Conservation (phyloP, 2,113 vertebrate species). For the Cisticola juncidis region DNA sequence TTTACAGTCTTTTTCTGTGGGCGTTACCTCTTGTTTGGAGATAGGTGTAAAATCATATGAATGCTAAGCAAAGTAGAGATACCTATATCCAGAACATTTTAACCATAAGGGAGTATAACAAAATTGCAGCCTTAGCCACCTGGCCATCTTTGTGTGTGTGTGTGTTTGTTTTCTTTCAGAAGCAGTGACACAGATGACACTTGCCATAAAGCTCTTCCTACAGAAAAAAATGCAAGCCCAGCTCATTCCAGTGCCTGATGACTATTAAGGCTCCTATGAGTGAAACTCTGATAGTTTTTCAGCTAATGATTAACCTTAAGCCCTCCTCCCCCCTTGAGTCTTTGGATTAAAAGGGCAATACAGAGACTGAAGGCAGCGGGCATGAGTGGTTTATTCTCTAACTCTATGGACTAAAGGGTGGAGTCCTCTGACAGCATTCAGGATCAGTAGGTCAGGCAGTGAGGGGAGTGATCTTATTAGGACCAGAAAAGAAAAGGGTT, state of each 20-base stretch:
- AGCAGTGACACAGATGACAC: neutral
- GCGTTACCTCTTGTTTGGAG: neutral
- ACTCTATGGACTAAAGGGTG: neutral
- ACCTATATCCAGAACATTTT: neutral
- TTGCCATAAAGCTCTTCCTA: neutral
- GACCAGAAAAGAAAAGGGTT: neutral
- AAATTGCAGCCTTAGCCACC: neutral
- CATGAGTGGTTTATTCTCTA: neutral
- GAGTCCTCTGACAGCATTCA: neutral
- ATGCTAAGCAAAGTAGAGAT: neutral
- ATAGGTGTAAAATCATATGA: neutral
- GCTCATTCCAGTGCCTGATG: neutral
- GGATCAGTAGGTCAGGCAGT: neutral
- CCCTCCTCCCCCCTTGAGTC: neutral
- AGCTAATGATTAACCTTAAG: slow-evolving; percentile 56
- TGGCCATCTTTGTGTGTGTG: neutral
- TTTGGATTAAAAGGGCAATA: slow-evolving; percentile 19
- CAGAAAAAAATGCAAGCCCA: slow-evolving; percentile 27
- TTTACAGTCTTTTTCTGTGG: neutral
- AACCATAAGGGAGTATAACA: neutral
- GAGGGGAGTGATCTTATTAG: neutral
- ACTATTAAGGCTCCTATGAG: neutral
- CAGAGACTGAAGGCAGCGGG: neutral
- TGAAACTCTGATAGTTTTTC: neutral
- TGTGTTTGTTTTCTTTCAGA: slow-evolving; percentile 8